A percentile compares a stretch with the other conserved stretches of the same genome.
phyloP scores from a whole-genome alignment of 2,888 invertebrate species.

The Tyria jacobaeae region DNA sequence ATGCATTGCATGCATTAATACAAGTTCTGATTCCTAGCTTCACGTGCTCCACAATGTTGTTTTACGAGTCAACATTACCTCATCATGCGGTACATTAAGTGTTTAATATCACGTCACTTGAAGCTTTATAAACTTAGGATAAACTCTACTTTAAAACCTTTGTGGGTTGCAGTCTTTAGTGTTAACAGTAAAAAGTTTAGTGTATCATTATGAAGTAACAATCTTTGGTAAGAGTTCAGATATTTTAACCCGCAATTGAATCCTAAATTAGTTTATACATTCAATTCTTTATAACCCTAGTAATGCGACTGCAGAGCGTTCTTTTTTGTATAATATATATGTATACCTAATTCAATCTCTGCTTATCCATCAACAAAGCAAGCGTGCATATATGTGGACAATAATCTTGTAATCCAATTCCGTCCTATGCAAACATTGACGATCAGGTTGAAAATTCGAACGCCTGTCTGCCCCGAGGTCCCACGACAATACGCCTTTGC shows the following conservation, averaged over 20 bases:
- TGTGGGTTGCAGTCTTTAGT: slow-evolving; percentile 18
- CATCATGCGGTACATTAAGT: slow-evolving; percentile 59
- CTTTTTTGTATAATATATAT: too few relatives aligned
- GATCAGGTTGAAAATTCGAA: slow-evolving; percentile 25
- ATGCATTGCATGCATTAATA: background rate
- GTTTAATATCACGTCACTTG: slow-evolving; percentile 57
- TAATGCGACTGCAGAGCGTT: too few relatives aligned
- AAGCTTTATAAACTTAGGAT: slow-evolving; percentile 53
- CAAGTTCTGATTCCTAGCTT: slow-evolving; percentile 38
- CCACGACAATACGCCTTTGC: slow-evolving; percentile 15
- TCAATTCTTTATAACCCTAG: too few relatives aligned
- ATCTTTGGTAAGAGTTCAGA: background rate
- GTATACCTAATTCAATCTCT: background rate
- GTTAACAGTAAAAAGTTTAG: background rate
- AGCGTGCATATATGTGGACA: slow-evolving; percentile 9
- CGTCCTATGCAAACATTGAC: slow-evolving; percentile 21
- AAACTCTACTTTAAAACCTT: slow-evolving; percentile 29
- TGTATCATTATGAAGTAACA: background rate
- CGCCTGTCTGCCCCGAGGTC: slow-evolving; percentile 11
- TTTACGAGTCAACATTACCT: slow-evolving; percentile 57
- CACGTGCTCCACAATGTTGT: slow-evolving; percentile 48
- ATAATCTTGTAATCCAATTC: slow-evolving; percentile 22
- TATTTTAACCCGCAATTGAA: background rate
- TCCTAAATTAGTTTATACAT: too few relatives aligned
- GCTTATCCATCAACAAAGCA: background rate